Evolutionary conservation across 2,888 invertebrate genomes (phyloP), one percentile per base, ranked within the genome.

Genomic region (Ernsta delagoae): DNA sequence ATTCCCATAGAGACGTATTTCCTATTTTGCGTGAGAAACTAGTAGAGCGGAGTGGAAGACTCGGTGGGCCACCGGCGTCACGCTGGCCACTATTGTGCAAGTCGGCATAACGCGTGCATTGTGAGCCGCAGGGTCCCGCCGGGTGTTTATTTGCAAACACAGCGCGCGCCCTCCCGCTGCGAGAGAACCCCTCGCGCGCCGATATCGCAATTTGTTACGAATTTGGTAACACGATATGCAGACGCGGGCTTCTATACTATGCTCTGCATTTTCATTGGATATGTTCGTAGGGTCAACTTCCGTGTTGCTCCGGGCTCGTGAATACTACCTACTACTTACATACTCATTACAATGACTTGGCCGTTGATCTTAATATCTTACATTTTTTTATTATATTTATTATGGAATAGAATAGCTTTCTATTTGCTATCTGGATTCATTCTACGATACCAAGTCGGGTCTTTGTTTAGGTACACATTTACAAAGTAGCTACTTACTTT

Each of bases 61-160:
- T 70, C 75, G 71, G 74, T 79, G 82, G 78, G 82, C 79, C 73
- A 76, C 74, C 73, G 77, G 80, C 81, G 74, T 78, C 88, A 84
- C 83, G 89, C 89, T 88, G 89, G 80, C 79, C 77, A 78, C 77
- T 76, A 88, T 91, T 91, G 88, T 90, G 76, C 79, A 76, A 78
- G 77, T 78, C 79, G 79, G 74, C 70, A 71, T 71, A 74, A 70
- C 74, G 73, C 77, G 73, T 69, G 75, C 71, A 77, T 84, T 81
- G 78, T 80, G 74, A 73, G 72, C 82, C 71, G 62, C 76, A 78
- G 83, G 85, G 74, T 75, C 76, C 82, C 76, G 89, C 89, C 91
- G 88, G 89, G 86, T 92, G 92, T 90, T 89, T 92, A 92, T 92
- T 92, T 92, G 92, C 91, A 92, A 92, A 92, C 91, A 91, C 80